phyloP scores from a whole-genome alignment of 2,888 invertebrate genomes.

The Troides helena region DNA sequence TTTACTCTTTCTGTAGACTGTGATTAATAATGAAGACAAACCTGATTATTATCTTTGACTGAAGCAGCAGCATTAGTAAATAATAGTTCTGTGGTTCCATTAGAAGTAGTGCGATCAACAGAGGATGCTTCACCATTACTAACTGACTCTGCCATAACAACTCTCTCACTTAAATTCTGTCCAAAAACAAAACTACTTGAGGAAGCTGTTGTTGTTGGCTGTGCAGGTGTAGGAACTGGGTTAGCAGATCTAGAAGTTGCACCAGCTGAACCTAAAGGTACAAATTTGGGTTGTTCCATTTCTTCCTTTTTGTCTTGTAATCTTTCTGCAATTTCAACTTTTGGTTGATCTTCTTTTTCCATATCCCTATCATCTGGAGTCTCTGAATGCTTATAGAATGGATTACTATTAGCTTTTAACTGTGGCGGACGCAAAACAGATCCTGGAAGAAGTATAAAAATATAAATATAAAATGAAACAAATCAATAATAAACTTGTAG shows the following conservation, averaged over 20 bases:
- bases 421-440: conserved; percentile 71
- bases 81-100: conserved; percentile 84
- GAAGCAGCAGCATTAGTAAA: conserved; percentile 86
- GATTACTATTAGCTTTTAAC: conserved; percentile 63
- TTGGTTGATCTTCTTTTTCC: conserved; percentile 44
- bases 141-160: conserved; percentile 82
- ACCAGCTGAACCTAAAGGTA: conserved; percentile 66
- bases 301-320: conserved; percentile 55
- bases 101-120: conserved; percentile 67
- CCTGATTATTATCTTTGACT: conserved; percentile 71
- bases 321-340: conserved; percentile 48
- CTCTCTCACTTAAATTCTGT: conserved; percentile 93
- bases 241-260: conserved; percentile 62
- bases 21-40: conserved; percentile 33
- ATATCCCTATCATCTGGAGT: conserved; percentile 40
- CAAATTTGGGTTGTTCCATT: conserved; percentile 68
- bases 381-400: conserved; percentile 57
- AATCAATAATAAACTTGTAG: not conserved
- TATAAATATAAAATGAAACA: not conserved
- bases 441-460: conserved; percentile 45
- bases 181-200: conserved; percentile 92
- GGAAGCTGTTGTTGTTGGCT: conserved; percentile 63
- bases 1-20: too few species aligned
- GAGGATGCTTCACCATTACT: conserved; percentile 70
- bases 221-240: conserved; percentile 72